A percentile compares a stretch with the other conserved stretches of the same genome.
Conservation (phyloP, 2,888 invertebrate species). For the Copidosoma aretas region DNA sequence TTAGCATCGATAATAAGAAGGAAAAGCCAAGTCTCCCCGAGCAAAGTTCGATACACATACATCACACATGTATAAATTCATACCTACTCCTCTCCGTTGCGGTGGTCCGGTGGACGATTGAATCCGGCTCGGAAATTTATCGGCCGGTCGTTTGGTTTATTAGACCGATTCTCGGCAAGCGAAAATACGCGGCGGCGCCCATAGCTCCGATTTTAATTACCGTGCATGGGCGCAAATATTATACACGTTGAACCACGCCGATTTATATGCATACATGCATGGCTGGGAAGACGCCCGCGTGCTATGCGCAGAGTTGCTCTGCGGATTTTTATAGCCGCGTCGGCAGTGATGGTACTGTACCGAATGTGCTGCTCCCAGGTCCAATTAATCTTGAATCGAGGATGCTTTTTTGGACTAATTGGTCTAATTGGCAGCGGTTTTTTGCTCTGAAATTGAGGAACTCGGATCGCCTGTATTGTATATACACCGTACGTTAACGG, state of each 20-base stretch:
- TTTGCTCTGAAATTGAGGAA: constrained; percentile 28
- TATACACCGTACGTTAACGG: too few relatives aligned
- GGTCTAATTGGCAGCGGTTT: constrained; percentile 22
- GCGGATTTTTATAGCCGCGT: constrained; percentile 23
- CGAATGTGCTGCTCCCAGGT: constrained; percentile 2
- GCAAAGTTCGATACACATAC: too few relatives aligned
- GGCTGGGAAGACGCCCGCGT: too few relatives aligned
- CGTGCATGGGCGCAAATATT: background rate
- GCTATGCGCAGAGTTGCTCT: too few relatives aligned
- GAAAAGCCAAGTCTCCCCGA: background rate
- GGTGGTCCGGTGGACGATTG: too few relatives aligned
- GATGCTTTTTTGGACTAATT: constrained; percentile 20
- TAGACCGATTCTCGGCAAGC: background rate
- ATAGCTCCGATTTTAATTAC: too few relatives aligned
- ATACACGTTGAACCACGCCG: background rate
- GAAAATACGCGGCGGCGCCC: too few relatives aligned
- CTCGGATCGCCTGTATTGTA: too few relatives aligned
- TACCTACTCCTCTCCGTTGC: background rate
- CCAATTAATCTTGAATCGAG: constrained; percentile 31
- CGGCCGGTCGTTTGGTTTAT: constrained; percentile 1
- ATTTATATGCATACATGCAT: constrained; percentile 4
- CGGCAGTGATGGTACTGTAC: too few relatives aligned
- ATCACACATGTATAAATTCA: too few relatives aligned
- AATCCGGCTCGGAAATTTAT: too few relatives aligned
- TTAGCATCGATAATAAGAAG: too few relatives aligned